Percentiles rank a stretch among this genome's conserved stretches.
These are phyloP conservation scores for Vultur gryphus DNA, from an alignment of 2,797 vertebrate genomes.

Conservation along the genomic window DNA sequence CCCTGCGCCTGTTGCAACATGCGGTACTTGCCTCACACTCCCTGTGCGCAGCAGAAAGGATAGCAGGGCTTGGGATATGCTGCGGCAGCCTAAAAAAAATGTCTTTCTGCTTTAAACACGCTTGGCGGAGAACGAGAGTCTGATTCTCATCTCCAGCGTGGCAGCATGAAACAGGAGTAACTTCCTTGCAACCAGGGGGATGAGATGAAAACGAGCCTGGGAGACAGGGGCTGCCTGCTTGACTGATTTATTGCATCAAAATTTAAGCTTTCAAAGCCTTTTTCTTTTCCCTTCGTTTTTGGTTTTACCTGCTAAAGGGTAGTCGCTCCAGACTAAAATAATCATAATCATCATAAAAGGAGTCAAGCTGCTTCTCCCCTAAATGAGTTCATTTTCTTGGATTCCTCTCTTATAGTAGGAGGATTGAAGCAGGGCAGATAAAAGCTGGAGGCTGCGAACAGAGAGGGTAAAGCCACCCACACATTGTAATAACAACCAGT, in stretches of 20 bases:
- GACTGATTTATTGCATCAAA: conserved; percentile 2
- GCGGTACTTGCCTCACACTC: background rate
- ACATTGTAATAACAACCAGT: conserved; percentile 44
- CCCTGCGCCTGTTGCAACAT: background rate
- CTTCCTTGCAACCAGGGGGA: background rate
- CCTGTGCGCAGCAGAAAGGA: background rate
- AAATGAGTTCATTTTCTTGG: background rate
- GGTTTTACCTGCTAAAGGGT: background rate
- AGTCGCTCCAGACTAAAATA: background rate
- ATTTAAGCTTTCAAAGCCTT: background rate
- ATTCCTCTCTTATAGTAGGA: background rate
- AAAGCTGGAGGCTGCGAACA: conserved; percentile 19
- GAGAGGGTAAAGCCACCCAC: conserved; percentile 48
- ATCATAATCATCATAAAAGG: background rate
- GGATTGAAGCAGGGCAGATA: conserved; percentile 22
- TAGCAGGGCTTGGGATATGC: background rate
- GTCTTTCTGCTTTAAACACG: background rate
- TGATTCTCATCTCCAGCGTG: background rate
- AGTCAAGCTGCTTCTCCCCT: background rate
- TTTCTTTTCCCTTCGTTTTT: background rate
- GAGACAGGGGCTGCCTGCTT: background rate
- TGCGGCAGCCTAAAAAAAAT: background rate
- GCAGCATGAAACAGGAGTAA: background rate
- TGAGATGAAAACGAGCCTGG: background rate
- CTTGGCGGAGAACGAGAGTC: background rate